Evolutionary conservation across 1,140 invertebrate species (phyloP), one percentile per base, ranked within the genome.

Genomic region (Cyrtorhinus lividipennis): DNA sequence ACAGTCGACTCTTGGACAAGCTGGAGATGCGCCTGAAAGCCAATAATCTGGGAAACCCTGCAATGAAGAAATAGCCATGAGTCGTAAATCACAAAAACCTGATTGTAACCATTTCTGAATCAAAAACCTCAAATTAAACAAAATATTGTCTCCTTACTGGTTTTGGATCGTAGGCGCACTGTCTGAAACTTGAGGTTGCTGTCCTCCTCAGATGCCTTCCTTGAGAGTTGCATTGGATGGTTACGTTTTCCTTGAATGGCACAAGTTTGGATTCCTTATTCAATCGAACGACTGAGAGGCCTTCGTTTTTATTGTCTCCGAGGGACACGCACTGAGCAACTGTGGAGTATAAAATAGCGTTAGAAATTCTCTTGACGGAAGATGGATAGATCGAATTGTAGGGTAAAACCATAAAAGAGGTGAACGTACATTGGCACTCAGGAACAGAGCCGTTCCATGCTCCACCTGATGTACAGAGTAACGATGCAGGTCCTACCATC

Each of bases 111-210:
- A 8, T 8, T 38, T 38, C 15, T 38, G 30, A 5, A 8, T 38
- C 30, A 5, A 38, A 38, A 38, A 38, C 15, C 30, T n/a, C n/a
- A n/a, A n/a, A n/a, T n/a, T n/a, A n/a, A n/a, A n/a, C n/a, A n/a
- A n/a, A n/a, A n/a, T n/a, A n/a, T n/a, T n/a, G n/a, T n/a, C n/a
- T n/a, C 15, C 74, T 77, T 74, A 82, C 84, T 24, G 83, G 83
- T 75, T 90, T 90, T 0, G 93, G 92, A 78, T 96, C 91, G 71
- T 94, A 97, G 23, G 95, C 92, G 75, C 94, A 97, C 72, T 97
- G 92, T 62, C 94, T 81, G 72, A 95, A 93, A 12, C 77, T 76
- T 1, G 91, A 83, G 10, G 89, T 86, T 1, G 86, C 82, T 13
- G 90, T 92, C 66, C 86, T 84, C 62, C 88, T 76, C 5, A 93